A percentile compares a stretch with the other conserved stretches of the same genome.
These are phyloP conservation scores for Aleiodes testaceus DNA, from an alignment of 2,888 invertebrate species.

Conservation along the genomic window DNA sequence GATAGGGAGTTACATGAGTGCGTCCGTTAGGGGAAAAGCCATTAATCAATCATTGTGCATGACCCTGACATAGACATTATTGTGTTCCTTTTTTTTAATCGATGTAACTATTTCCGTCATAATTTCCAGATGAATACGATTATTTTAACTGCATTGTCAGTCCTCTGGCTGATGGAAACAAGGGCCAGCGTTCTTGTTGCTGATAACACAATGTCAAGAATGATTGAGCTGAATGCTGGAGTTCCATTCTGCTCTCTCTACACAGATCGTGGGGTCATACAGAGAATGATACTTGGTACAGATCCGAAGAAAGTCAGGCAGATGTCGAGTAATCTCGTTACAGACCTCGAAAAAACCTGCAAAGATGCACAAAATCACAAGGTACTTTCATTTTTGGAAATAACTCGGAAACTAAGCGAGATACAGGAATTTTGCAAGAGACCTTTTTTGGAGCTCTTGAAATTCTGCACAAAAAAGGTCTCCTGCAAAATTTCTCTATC, in stretches of 20 bases:
- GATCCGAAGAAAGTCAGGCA: conserved; percentile 77
- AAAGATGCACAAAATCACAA: conserved; percentile 63
- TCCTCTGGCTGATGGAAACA: conserved; percentile 44
- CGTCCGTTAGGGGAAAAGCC: conserved; percentile 14
- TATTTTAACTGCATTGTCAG: conserved; percentile 46
- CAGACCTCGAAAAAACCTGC: conserved; percentile 77
- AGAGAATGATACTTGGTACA: conserved; percentile 76
- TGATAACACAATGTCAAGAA: conserved; percentile 78
- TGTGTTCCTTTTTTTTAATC: conserved; percentile 5
- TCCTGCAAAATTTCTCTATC: no score
- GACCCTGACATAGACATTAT: conserved; percentile 34
- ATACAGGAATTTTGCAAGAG: no score
- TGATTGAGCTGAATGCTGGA: conserved; percentile 78
- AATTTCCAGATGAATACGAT: conserved; percentile 57
- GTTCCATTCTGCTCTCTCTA: conserved; percentile 78
- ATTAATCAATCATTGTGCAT: conserved; percentile 22
- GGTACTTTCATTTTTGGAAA: conserved; percentile 53
- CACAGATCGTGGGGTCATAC: conserved; percentile 78
- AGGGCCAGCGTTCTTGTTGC: conserved; percentile 76
- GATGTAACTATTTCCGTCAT: not conserved
- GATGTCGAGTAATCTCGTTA: conserved; percentile 77
- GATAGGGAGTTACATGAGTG: conserved; percentile 17
- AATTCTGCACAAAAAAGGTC: no score
- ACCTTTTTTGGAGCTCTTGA: no score
- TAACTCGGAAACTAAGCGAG: no score